These are phyloP conservation scores for Trogon surrucura DNA, from an alignment of 2,113 vertebrate genomes.

Conservation along the genomic window DNA sequence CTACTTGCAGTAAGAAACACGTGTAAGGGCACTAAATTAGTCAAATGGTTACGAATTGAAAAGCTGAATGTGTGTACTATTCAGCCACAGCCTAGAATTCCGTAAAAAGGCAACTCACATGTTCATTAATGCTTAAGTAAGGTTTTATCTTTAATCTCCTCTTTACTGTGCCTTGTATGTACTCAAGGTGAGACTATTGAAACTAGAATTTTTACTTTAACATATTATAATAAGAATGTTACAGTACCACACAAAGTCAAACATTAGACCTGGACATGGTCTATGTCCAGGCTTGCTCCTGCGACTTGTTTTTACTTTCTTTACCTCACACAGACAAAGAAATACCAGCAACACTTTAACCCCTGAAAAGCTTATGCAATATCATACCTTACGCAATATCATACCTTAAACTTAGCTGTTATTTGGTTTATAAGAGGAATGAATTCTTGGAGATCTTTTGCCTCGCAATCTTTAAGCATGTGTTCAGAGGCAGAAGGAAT, in stretches of 20 bases:
- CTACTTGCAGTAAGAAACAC: not conserved
- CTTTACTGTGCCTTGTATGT: not conserved
- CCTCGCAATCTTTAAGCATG: constrained; percentile 98
- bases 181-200: not conserved
- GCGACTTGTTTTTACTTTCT: not conserved
- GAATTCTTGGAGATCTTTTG: constrained; percentile 97
- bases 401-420: constrained; percentile 96
- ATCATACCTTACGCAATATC: constrained; percentile 71
- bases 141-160: not conserved
- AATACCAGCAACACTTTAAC: not conserved
- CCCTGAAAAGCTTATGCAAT: not conserved
- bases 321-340: not conserved
- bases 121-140: not conserved
- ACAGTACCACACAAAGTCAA: not conserved
- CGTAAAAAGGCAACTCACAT: not conserved
- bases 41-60: not conserved
- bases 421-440: constrained; percentile 99
- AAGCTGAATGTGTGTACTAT: not conserved
- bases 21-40: not conserved
- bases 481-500: constrained; percentile 94
- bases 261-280: not conserved
- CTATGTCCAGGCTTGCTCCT: not conserved
- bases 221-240: not conserved
- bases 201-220: not conserved
- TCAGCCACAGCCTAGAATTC: not conserved